These are phyloP conservation scores for Vicugna pacos DNA, from an alignment of 2,113 vertebrate genomes.

Conservation along the genomic window DNA sequence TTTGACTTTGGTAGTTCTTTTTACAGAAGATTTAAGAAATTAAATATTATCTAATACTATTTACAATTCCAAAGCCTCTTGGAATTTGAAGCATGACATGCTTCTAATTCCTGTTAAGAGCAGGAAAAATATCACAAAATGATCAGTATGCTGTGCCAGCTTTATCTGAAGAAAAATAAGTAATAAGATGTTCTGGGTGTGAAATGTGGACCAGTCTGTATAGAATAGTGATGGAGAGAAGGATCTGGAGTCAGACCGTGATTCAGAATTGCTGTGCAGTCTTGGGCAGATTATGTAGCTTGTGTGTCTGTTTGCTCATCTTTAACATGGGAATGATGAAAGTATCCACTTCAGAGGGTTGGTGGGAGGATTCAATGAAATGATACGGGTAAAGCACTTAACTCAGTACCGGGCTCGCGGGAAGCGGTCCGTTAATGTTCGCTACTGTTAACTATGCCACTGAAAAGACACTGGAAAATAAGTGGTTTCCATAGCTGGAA, in stretches of 20 bases:
- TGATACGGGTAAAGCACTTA: neutral
- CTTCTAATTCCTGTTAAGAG: conserved; percentile 9
- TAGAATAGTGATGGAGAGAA: neutral
- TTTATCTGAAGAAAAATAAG: conserved; percentile 34
- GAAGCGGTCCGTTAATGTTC: neutral
- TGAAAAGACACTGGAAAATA: conserved; percentile 33
- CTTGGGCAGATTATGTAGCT: neutral
- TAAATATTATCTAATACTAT: conserved; percentile 21
- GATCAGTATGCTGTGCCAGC: neutral
- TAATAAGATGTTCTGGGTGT: neutral
- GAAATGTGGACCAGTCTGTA: neutral
- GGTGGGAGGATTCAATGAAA: neutral
- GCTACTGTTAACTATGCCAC: neutral
- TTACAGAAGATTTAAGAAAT: conserved; percentile 71
- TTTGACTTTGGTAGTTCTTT: conserved; percentile 62
- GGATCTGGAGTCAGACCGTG: neutral
- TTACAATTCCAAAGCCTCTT: conserved; percentile 42
- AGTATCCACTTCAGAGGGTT: neutral
- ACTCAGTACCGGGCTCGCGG: neutral
- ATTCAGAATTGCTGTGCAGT: neutral
- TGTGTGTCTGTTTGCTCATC: neutral
- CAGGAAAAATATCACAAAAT: conserved; percentile 10
- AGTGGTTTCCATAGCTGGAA: neutral
- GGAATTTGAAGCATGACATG: conserved; percentile 51
- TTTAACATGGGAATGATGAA: neutral